Conservation (phyloP, 2,888 invertebrate genomes). For the Drosophila anceps region DNA sequence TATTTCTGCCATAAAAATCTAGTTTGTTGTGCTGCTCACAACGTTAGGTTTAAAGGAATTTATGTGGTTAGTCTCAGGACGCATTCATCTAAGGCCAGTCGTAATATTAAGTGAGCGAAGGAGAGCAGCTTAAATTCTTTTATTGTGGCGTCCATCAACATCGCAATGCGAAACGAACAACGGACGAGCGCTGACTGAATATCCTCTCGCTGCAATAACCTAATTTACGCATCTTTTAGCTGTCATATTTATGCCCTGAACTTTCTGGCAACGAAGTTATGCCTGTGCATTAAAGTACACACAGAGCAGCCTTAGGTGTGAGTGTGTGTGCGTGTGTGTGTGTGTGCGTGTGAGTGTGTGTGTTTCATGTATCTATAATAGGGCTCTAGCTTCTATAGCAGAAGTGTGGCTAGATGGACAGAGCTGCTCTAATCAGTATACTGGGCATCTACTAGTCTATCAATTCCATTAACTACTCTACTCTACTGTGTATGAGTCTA, state of each 20-base stretch:
- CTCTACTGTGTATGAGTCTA: neutral
- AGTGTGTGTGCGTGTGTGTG: neutral
- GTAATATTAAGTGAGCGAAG: neutral
- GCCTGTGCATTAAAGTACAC: no score
- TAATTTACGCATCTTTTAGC: constrained; percentile 3
- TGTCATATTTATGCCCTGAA: neutral
- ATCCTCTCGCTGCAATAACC: neutral
- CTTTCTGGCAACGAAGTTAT: neutral
- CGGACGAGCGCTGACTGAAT: neutral
- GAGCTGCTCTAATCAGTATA: neutral
- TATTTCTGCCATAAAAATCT: no score
- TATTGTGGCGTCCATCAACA: neutral
- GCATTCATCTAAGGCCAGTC: neutral
- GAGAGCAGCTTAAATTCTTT: neutral
- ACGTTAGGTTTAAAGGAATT: no score
- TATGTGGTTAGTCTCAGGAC: no score
- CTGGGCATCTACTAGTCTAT: neutral
- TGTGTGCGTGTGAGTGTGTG: neutral
- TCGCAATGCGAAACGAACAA: neutral
- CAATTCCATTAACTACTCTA: neutral
- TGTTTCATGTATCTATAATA: no score
- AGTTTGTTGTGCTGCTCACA: no score
- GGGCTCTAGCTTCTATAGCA: no score
- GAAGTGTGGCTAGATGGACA: neutral
- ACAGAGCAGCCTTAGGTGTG: neutral